Evolutionary conservation across 2,797 vertebrate genomes (phyloP).

Genomic region (Sebastes itinus): DNA sequence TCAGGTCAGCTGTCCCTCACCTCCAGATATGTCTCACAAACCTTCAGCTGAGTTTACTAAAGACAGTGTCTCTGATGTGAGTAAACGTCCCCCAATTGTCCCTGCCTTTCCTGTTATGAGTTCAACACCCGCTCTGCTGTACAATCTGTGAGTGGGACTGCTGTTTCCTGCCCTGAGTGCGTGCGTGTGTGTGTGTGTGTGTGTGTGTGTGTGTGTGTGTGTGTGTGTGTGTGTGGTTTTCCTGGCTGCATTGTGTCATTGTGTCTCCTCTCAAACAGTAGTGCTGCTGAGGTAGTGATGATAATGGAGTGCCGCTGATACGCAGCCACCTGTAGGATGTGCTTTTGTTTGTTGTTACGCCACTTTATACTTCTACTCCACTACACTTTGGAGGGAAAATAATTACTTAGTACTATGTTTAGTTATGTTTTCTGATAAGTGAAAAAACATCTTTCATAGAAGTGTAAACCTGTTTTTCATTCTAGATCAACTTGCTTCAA

Average conservation of each 20-base stretch:
- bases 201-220: neutral
- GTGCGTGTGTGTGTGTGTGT: constrained; percentile 14
- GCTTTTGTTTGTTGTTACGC: no score
- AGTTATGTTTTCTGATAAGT: no score
- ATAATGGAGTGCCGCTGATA: constrained; percentile 7
- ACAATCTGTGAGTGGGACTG: constrained; percentile 40
- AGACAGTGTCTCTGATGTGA: constrained; percentile 6
- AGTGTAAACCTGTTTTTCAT: no score
- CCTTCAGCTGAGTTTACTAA: neutral
- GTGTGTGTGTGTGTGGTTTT: neutral
- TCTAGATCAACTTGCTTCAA: no score
- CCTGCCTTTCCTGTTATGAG: constrained; percentile 77
- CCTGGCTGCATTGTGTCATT: constrained; percentile 57
- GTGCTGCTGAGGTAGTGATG: constrained; percentile 1
- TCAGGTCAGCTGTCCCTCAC: no score
- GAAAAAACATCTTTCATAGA: no score
- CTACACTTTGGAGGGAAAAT: no score
- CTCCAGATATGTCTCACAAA: neutral
- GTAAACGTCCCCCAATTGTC: constrained; percentile 76
- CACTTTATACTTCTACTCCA: no score
- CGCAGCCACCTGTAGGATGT: no score
- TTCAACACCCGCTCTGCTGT: constrained; percentile 35
- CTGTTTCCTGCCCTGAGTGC: constrained; percentile 57
- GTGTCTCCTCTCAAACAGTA: constrained; percentile 16
- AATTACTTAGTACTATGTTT: no score